Evolutionary conservation across 1,140 invertebrate species (phyloP), one percentile per base, ranked within the genome.

Genomic region (Drosophila parvula): DNA sequence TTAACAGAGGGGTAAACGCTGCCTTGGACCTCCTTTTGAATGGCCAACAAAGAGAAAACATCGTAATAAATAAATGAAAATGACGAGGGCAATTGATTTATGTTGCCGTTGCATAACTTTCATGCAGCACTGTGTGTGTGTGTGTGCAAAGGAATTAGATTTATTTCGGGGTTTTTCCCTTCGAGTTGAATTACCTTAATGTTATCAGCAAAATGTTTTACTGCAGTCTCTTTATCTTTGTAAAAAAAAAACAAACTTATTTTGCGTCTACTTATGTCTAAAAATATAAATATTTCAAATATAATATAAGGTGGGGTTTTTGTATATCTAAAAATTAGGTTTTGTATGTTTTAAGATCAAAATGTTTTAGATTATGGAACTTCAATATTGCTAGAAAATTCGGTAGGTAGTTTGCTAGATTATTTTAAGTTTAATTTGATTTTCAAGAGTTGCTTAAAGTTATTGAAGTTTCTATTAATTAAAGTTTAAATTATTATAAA

Each of bases 41-140:
- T 61, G 68, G 32, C 68, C 48, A 60, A 60, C 44, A 62, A 43
- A 43, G 45, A 50, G 68, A 59, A 71, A 70, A 70, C 59, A 74
- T 74, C 48, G 59, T 63, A 74, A 62, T 74, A 74, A 74, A 74
- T 74, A 63, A 74, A 74, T 74, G 69, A 61, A 74, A 75, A 75
- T 75, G 73, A 73, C 71, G 58, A 62, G 41, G 69, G 68, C 71
- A 64, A 64, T 75, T 75, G 73, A 75, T 75, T 75, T 75, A 75
- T 74, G 73, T 63, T 74, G 48, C 30, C 38, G 71, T 75, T 75
- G 70, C 73, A 75, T 75, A 75, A 75, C 73, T 75, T 75, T 74
- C 4, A 73, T 62, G 38, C 38, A 36, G 58, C 34, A 74, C 68
- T 74, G 69, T 50, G 55, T 34, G 56, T 48, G 32, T 67, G 63